Base-by-base conservation (phyloP, 2,888 invertebrate genomes). In the Caenorhabditis angaria region DNA sequence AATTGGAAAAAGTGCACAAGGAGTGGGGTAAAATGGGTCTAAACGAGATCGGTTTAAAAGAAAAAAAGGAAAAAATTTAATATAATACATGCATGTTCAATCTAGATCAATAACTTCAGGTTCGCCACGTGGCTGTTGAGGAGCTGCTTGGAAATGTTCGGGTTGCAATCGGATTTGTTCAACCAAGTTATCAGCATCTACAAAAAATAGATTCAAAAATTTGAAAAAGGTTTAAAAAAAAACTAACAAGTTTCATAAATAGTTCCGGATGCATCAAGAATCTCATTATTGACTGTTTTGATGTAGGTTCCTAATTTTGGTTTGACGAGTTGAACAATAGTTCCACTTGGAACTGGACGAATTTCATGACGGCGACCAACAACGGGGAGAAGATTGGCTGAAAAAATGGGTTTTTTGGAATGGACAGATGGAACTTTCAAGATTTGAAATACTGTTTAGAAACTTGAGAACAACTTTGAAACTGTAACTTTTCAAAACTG, bases 41-140 rank as follows among this genome's bases (percentile, higher is more conserved):
- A n/a, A n/a, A n/a, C n/a, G n/a, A n/a, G n/a, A n/a, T n/a, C n/a
- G n/a, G n/a, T n/a, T n/a, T n/a, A n/a, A n/a, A n/a, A n/a, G n/a
- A n/a, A n/a, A n/a, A n/a, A n/a, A n/a, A n/a, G n/a, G n/a, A n/a
- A n/a, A n/a, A n/a, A n/a, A n/a, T n/a, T n/a, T n/a, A n/a, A n/a
- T n/a, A n/a, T n/a, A n/a, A 41, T 41, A 41, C 41, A 41, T 41
- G 41, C 41, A 41, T 22, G 24, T 4, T 28, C 55, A 68, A 35
- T 68, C 68, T 47, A 68, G 59, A 55, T 68, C 63, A 47, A 68
- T 68, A 14, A 68, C 68, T 47, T 63, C 68, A 1, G 50, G 50
- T 8, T 22, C 50, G 22, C 2, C 22, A 8, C 4, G 22, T 18
- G 3, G 50, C 12, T 8, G 3, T 24, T 8, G 50, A 22, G 18